phyloP scores from a whole-genome alignment of 2,888 invertebrate species.

The Synanthedon formicaeformis region DNA sequence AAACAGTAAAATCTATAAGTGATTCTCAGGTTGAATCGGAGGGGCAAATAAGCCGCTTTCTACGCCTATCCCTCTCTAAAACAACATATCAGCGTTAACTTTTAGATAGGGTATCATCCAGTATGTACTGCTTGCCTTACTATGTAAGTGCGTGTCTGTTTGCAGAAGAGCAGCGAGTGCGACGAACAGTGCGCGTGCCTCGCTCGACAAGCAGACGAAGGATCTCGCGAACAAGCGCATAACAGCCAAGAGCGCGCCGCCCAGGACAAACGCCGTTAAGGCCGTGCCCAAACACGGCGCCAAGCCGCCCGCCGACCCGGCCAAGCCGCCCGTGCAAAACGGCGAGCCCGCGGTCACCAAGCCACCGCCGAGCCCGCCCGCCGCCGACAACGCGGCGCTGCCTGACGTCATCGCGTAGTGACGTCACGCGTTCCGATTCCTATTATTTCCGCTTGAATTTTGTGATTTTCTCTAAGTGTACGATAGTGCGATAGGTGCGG shows the following conservation, averaged over 20 bases:
- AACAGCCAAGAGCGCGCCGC: slow-evolving; percentile 62
- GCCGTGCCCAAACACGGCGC: slow-evolving; percentile 16
- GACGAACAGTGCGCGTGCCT: slow-evolving; percentile 21
- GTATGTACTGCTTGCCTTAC: background rate
- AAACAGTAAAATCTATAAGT: no score
- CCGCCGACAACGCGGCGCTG: slow-evolving; percentile 46
- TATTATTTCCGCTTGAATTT: slow-evolving; percentile 67
- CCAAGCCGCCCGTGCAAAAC: no score
- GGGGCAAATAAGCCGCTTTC: no score
- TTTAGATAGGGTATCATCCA: no score
- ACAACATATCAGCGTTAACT: no score
- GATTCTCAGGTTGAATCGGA: no score
- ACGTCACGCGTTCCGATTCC: background rate
- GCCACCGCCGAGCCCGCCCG: slow-evolving; percentile 64
- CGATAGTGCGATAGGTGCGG: slow-evolving; percentile 32
- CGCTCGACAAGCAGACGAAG: slow-evolving; percentile 73
- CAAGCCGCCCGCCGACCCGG: slow-evolving; percentile 5
- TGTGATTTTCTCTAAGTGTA: slow-evolving; percentile 70
- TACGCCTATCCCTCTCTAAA: no score
- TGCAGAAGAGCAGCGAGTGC: slow-evolving; percentile 27
- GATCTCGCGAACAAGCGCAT: slow-evolving; percentile 79
- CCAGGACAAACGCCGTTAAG: slow-evolving; percentile 49
- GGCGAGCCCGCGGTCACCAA: slow-evolving; percentile 34
- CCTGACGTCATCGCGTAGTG: slow-evolving; percentile 62
- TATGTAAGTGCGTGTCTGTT: slow-evolving; percentile 1